phyloP scores from a whole-genome alignment of 2,113 vertebrate genomes.

The Ctenomys sociabilis region DNA sequence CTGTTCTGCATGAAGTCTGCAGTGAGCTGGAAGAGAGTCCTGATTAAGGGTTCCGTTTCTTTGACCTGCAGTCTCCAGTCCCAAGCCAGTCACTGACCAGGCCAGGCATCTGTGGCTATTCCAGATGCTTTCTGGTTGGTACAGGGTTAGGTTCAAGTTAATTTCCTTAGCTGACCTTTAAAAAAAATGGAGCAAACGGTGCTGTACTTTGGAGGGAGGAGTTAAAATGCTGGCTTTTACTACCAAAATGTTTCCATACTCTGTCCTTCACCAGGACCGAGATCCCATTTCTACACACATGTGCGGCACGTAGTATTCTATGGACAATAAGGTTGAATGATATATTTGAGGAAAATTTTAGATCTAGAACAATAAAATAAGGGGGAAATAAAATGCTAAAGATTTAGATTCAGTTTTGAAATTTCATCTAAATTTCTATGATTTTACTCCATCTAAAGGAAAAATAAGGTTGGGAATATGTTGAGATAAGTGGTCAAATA shows the following conservation, averaged over 20 bases:
- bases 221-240: not conserved
- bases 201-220: not conserved
- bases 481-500: not conserved
- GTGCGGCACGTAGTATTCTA: not conserved
- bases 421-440: conserved; percentile 18
- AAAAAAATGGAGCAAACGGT: not conserved
- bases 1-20: too few relatives aligned
- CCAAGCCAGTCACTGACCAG: not conserved
- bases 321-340: not conserved
- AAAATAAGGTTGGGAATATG: conserved; percentile 38
- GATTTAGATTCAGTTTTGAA: conserved; percentile 1
- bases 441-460: conserved; percentile 53
- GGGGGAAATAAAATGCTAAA: conserved; percentile 71
- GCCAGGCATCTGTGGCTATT: not conserved
- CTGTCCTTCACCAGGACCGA: not conserved
- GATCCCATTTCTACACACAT: not conserved
- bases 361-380: conserved; percentile 71
- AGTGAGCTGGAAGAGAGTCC: not conserved
- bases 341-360: conserved; percentile 55
- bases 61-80: not conserved
- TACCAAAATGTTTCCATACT: not conserved
- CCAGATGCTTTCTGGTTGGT: not conserved
- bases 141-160: not conserved
- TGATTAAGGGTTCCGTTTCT: not conserved
- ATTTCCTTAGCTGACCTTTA: not conserved